Evolutionary conservation across 2,888 invertebrate genomes (phyloP).

Genomic region (Hylaea fasciaria): DNA sequence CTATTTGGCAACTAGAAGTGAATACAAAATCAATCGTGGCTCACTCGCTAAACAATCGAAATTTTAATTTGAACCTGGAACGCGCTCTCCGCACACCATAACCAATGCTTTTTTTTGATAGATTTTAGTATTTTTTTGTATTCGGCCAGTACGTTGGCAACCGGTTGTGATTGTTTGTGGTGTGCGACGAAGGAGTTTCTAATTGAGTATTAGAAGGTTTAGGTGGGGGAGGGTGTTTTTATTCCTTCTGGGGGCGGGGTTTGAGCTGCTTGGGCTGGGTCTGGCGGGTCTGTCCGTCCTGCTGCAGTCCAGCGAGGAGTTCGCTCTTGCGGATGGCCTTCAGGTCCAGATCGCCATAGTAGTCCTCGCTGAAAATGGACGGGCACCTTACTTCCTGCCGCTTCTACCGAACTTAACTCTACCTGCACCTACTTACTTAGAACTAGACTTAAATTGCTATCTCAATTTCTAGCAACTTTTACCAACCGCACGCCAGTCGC

Average conservation of each 20-base stretch:
- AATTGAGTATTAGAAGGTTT: constrained; percentile 79
- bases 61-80: constrained; percentile 70
- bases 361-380: constrained; percentile 94
- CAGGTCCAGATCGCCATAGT: constrained; percentile 97
- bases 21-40: constrained; percentile 73
- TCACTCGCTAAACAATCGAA: constrained; percentile 68
- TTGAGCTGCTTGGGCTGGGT: constrained; percentile 79
- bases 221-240: constrained; percentile 62
- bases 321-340: constrained; percentile 98
- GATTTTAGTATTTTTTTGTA: constrained; percentile 36
- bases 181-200: constrained; percentile 63
- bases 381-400: constrained; percentile 79
- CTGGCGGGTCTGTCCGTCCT: constrained; percentile 81
- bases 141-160: constrained; percentile 46
- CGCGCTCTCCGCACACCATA: constrained; percentile 66
- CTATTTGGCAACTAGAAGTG: constrained; percentile 82
- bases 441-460: constrained; percentile 59
- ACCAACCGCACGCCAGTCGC: constrained; percentile 59
- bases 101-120: constrained; percentile 48
- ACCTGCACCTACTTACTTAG: constrained; percentile 46
- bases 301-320: constrained; percentile 91
- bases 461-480: constrained; percentile 74
- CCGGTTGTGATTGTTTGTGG: constrained; percentile 52
- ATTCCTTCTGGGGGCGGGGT: constrained; percentile 85
- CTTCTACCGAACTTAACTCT: constrained; percentile 62